Conservation (phyloP, 2,888 invertebrate species). For the Neoascia interrupta region DNA sequence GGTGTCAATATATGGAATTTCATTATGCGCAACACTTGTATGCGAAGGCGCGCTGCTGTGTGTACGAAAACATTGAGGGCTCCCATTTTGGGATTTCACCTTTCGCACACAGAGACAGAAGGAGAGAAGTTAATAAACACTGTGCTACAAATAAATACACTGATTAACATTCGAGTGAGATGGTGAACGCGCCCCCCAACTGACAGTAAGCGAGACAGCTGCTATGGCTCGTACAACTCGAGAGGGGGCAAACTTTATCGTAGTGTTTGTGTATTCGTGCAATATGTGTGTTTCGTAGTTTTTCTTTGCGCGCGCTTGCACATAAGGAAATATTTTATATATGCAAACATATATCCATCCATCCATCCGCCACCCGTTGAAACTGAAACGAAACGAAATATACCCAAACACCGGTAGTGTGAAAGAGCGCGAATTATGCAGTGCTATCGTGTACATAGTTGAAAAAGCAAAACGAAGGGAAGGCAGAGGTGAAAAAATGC, state of each 20-base stretch:
- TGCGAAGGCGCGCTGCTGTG: too few relatives aligned
- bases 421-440: constrained; percentile 33
- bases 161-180: constrained; percentile 52
- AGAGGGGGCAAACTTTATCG: constrained; percentile 27
- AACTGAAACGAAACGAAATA: constrained; percentile 41
- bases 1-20: constrained; percentile 40
- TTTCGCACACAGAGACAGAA: neutral
- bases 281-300: constrained; percentile 40
- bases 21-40: constrained; percentile 32
- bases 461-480: constrained; percentile 51
- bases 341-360: neutral
- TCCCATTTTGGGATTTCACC: constrained; percentile 64
- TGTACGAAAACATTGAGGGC: too few relatives aligned
- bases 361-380: constrained; percentile 1
- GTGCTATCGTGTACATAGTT: constrained; percentile 27
- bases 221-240: neutral
- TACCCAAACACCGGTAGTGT: constrained; percentile 33
- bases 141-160: constrained; percentile 48
- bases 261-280: constrained; percentile 13
- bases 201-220: constrained; percentile 33
- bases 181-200: constrained; percentile 4
- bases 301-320: constrained; percentile 67
- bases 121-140: constrained; percentile 58
- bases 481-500: constrained; percentile 32
- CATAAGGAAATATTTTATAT: constrained; percentile 64